Evolutionary conservation across 2,797 vertebrate species (phyloP).

Genomic region (Helarctos malayanus): DNA sequence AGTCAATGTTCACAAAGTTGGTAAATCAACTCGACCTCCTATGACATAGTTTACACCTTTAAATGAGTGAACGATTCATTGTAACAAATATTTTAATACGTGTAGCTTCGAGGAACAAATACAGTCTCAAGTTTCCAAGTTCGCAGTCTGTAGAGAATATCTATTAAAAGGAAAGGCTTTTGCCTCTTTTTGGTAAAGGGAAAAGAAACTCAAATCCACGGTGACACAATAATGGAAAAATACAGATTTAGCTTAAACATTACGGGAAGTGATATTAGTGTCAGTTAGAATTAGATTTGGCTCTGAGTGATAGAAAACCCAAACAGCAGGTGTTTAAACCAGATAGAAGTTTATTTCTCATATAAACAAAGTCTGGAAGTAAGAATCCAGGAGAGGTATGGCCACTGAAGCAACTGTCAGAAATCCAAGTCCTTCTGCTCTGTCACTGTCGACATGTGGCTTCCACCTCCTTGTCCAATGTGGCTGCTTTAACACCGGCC

Average conservation of each 20-base stretch:
- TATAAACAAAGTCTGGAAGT: not conserved
- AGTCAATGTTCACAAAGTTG: not conserved
- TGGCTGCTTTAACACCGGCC: not conserved
- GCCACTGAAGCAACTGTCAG: not conserved
- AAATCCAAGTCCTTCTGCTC: not conserved
- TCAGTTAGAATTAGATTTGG: conserved; percentile 21
- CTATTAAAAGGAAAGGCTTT: not conserved
- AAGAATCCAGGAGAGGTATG: not conserved
- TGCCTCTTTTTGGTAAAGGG: not conserved
- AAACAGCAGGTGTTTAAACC: conserved; percentile 13
- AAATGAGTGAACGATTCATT: not conserved
- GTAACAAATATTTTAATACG: not conserved
- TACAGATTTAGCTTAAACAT: not conserved
- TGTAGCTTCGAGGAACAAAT: not conserved
- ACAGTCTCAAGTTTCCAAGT: not conserved
- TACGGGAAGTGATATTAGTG: not conserved
- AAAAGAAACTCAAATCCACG: conserved; percentile 29
- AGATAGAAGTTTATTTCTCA: not conserved
- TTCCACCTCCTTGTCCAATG: not conserved
- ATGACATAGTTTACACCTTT: not conserved
- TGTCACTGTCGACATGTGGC: not conserved
- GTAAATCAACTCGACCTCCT: not conserved
- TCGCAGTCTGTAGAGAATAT: not conserved
- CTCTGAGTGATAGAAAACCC: not conserved
- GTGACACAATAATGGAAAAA: not conserved